A percentile compares a stretch with the other conserved stretches of the same genome.
Evolutionary conservation across 92 coral and sea anemone genomes (phyloP).

Genomic region (Ricordea florida): DNA sequence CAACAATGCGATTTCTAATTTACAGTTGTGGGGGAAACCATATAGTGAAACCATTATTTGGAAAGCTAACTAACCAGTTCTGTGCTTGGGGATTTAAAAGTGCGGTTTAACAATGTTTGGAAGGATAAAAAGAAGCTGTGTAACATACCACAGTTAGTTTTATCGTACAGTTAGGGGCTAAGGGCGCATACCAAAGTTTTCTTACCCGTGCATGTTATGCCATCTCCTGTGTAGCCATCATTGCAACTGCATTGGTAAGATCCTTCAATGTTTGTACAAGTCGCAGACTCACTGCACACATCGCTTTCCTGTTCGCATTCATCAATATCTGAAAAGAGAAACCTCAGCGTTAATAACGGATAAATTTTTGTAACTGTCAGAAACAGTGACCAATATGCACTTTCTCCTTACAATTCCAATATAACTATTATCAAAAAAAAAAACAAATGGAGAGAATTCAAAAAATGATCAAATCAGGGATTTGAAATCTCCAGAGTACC

Average conservation of each 20-base stretch:
- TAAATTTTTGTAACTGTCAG: not conserved
- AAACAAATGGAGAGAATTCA: too few relatives aligned
- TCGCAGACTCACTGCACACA: not conserved
- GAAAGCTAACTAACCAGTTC: not conserved
- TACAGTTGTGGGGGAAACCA: too few relatives aligned
- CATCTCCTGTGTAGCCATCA: not conserved
- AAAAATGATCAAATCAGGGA: too few relatives aligned
- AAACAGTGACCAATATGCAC: too few relatives aligned
- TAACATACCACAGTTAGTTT: too few relatives aligned
- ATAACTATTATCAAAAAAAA: not conserved
- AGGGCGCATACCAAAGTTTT: too few relatives aligned
- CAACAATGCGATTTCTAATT: too few relatives aligned
- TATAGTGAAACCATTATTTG: too few relatives aligned
- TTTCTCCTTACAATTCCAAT: not conserved
- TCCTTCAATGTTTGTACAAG: not conserved
- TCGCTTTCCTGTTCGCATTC: not conserved
- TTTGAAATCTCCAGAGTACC: too few relatives aligned
- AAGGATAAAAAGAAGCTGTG: too few relatives aligned
- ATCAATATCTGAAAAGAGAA: constrained; percentile 9
- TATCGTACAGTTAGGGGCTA: too few relatives aligned
- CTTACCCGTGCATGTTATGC: not conserved
- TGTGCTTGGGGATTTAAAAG: not conserved
- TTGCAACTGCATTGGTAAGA: not conserved
- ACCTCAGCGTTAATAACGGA: too few relatives aligned
- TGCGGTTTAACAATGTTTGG: not conserved